A percentile compares a stretch with the other conserved stretches of the same genome.
Evolutionary conservation across 2,797 vertebrate genomes (phyloP).

Genomic region (Numenius phaeopus): DNA sequence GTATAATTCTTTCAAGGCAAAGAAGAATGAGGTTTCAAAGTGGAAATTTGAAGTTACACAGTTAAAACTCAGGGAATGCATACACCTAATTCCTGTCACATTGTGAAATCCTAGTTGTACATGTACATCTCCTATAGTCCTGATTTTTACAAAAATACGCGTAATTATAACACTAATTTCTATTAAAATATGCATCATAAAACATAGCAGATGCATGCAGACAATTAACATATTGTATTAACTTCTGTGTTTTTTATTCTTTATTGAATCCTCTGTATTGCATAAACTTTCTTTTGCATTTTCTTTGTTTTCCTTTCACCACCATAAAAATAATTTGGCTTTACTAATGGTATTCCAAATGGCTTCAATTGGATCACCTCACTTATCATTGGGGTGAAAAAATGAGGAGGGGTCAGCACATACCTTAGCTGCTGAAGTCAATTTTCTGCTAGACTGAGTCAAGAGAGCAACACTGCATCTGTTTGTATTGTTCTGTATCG

Average conservation of each 20-base stretch:
- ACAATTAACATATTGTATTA: constrained; percentile 61
- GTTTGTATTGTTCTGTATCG: constrained; percentile 29
- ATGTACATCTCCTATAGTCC: neutral
- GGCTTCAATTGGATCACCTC: constrained; percentile 28
- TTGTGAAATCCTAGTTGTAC: neutral
- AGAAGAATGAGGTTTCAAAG: constrained; percentile 17
- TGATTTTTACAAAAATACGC: constrained; percentile 9
- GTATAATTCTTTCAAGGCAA: neutral
- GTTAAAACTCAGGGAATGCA: constrained; percentile 18
- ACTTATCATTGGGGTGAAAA: constrained; percentile 19
- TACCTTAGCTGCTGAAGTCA: constrained; percentile 53
- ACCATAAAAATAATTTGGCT: constrained; percentile 3
- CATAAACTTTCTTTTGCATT: constrained; percentile 47
- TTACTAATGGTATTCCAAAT: constrained; percentile 7
- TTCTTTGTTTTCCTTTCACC: constrained; percentile 50
- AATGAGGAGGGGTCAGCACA: constrained; percentile 30
- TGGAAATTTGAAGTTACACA: neutral
- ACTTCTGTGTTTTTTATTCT: constrained; percentile 28
- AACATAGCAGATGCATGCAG: constrained; percentile 28
- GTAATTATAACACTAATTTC: neutral
- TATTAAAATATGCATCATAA: constrained; percentile 52
- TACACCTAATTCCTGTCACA: neutral
- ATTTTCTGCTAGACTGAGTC: constrained; percentile 70
- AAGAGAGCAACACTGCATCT: constrained; percentile 42
- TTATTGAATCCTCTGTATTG: constrained; percentile 34